Conservation (phyloP, 2,797 vertebrate genomes). For the Parotocinclus haroldoi region DNA sequence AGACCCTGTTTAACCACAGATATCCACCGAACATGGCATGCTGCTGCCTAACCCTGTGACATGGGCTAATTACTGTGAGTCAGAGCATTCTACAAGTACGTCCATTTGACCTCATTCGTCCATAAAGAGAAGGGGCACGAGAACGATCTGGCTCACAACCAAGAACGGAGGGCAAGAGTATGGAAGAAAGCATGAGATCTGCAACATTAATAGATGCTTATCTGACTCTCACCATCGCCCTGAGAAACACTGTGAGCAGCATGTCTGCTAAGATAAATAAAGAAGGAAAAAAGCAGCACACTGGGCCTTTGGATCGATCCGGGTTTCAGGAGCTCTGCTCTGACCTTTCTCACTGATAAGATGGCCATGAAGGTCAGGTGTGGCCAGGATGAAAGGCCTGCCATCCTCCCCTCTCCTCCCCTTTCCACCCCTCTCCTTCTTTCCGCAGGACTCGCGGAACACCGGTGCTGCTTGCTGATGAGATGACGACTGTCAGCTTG, state of each 20-base stretch:
- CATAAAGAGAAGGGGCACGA: conserved; percentile 32
- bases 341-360: conserved; percentile 77
- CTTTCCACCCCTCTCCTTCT: conserved; percentile 39
- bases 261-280: conserved; percentile 78
- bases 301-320: conserved; percentile 72
- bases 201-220: conserved; percentile 80
- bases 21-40: no score
- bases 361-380: conserved; percentile 69
- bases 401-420: not conserved
- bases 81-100: conserved; percentile 49
- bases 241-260: conserved; percentile 74
- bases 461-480: conserved; percentile 58
- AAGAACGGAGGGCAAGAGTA: conserved; percentile 52
- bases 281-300: conserved; percentile 46
- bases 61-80: conserved; percentile 56
- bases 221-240: conserved; percentile 71
- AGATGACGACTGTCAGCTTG: conserved; percentile 73
- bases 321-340: conserved; percentile 67
- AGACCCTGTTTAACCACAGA: no score
- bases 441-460: conserved; percentile 63
- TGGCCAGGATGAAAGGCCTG: conserved; percentile 26
- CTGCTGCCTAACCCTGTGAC: not conserved
- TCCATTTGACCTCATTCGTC: conserved; percentile 64
- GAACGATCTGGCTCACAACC: conserved; percentile 45
- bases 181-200: conserved; percentile 67